Percentiles rank a stretch among this genome's conserved stretches.
Conservation (phyloP, 2,113 vertebrate species). For the Rhynchomys soricoides region DNA sequence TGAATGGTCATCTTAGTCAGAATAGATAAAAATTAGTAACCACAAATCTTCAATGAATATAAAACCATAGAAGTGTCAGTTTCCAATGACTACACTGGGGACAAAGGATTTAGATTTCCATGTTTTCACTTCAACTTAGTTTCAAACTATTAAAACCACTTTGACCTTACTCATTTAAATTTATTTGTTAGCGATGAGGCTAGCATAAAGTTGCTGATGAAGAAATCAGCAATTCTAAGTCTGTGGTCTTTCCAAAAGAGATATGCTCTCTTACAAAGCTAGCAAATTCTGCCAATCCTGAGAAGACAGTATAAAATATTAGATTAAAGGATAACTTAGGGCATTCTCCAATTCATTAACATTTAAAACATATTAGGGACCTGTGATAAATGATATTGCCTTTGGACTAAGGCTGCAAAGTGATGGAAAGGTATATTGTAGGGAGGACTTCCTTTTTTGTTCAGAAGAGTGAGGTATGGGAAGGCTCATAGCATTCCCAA, state of each 20-base stretch:
- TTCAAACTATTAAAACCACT: background rate
- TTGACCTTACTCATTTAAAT: background rate
- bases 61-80: background rate
- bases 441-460: background rate
- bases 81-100: background rate
- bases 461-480: conserved; percentile 13
- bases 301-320: conserved; percentile 49
- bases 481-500: background rate
- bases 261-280: background rate
- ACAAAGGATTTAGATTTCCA: background rate
- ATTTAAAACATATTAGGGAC: conserved; percentile 63
- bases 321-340: conserved; percentile 47
- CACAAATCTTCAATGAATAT: background rate
- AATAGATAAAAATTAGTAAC: conserved; percentile 15
- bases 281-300: conserved; percentile 5
- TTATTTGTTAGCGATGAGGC: conserved; percentile 35
- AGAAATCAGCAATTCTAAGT: conserved; percentile 37
- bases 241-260: conserved; percentile 21
- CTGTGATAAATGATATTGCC: conserved; percentile 7
- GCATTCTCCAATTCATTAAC: conserved; percentile 64
- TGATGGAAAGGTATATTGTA: background rate
- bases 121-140: background rate
- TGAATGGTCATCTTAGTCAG: conserved; percentile 35
- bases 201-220: background rate
- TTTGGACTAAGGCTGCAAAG: conserved; percentile 18